These are phyloP conservation scores for Psylliodes chrysocephalus DNA, from an alignment of 2,888 invertebrate genomes.

Conservation along the genomic window DNA sequence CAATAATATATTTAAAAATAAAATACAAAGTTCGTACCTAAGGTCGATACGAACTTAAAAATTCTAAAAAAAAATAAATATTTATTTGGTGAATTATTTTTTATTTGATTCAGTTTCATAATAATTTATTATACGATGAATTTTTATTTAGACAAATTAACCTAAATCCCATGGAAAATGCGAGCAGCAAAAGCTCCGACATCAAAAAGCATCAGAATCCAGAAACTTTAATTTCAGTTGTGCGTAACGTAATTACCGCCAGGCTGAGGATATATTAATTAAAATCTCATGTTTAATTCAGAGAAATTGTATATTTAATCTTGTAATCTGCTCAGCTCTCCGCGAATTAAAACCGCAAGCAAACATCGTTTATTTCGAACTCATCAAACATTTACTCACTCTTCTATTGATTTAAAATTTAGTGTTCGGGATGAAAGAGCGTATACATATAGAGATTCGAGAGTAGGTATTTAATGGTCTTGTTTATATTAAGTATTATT, in stretches of 20 bases:
- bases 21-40: no score
- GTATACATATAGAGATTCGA: background rate
- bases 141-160: no score
- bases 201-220: conserved; percentile 42
- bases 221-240: conserved; percentile 59
- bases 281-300: conserved; percentile 65
- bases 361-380: conserved; percentile 61
- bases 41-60: no score
- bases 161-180: no score
- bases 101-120: no score
- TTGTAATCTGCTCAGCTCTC: conserved; percentile 62
- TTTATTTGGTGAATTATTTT: no score
- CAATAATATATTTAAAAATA: no score
- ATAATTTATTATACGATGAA: no score
- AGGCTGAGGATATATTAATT: conserved; percentile 63
- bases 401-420: conserved; percentile 57
- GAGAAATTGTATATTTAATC: conserved; percentile 64
- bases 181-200: conserved; percentile 37
- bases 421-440: background rate
- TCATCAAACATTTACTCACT: conserved; percentile 59
- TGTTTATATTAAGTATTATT: background rate
- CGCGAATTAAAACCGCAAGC: conserved; percentile 63
- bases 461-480: background rate
- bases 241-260: conserved; percentile 59
- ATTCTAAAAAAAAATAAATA: no score